phyloP scores from a whole-genome alignment of 2,797 vertebrate species.

The Phrynocephalus vlangalii region DNA sequence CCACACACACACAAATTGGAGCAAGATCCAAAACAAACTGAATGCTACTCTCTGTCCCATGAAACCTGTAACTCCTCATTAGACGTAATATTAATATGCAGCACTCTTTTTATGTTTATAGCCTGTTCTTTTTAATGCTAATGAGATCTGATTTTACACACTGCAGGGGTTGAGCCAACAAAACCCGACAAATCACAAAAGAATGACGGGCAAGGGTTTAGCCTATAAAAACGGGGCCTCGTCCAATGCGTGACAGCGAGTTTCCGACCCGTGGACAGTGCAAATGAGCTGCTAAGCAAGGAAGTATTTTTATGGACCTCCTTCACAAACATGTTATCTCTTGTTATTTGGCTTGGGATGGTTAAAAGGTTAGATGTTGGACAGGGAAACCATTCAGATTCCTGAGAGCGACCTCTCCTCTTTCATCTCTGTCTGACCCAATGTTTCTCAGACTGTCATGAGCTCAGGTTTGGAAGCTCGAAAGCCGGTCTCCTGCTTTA shows the following conservation, averaged over 20 bases:
- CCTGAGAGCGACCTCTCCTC: too few species aligned
- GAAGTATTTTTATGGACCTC: conserved; percentile 63
- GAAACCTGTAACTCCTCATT: conserved; percentile 38
- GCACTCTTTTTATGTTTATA: conserved; percentile 52
- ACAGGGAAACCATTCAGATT: too few species aligned
- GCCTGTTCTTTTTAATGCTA: conserved; percentile 69
- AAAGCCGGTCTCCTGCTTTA: too few species aligned
- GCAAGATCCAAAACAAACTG: conserved; percentile 49
- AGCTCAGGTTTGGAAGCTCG: not conserved
- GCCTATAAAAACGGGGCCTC: conserved; percentile 62
- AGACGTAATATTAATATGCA: conserved; percentile 58
- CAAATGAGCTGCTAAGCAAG: conserved; percentile 62
- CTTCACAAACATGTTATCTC: conserved; percentile 65
- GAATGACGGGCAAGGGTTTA: conserved; percentile 71
- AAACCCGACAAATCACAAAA: conserved; percentile 64
- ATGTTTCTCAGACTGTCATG: not conserved
- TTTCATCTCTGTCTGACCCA: not conserved
- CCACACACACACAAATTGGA: conserved; percentile 46
- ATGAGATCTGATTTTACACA: conserved; percentile 72
- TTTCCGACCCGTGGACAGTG: conserved; percentile 70
- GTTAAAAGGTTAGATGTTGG: conserved; percentile 65
- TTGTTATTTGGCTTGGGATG: conserved; percentile 65
- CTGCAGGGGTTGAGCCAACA: conserved; percentile 68
- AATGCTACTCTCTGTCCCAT: conserved; percentile 49
- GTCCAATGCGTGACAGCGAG: conserved; percentile 69